Percentiles rank a stretch among this genome's conserved stretches.
Evolutionary conservation across 23 tunicate genomes (phyloP).

Genomic region (Ciona savignyi): DNA sequence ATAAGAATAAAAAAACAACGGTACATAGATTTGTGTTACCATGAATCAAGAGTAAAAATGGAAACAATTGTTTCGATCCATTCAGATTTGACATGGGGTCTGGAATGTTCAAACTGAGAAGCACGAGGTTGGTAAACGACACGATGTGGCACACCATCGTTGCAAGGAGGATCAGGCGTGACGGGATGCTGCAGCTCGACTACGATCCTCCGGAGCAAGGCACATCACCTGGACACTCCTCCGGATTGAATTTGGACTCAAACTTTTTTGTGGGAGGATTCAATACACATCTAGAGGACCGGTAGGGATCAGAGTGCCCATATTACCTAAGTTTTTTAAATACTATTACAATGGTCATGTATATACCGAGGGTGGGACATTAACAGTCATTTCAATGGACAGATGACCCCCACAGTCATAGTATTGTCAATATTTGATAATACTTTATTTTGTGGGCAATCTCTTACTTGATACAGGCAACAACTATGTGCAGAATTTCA

Average conservation of each 20-base stretch:
- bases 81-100: constrained; percentile 62
- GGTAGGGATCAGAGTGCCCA: constrained; percentile 3
- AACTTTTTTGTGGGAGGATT: constrained; percentile 51
- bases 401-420: too few relatives aligned
- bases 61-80: not conserved
- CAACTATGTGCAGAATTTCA: too few relatives aligned
- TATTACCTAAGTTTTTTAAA: not conserved
- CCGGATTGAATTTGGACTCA: constrained; percentile 36
- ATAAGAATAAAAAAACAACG: too few relatives aligned
- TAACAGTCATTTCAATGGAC: too few relatives aligned
- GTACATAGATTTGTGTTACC: too few relatives aligned
- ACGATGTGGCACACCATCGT: constrained; percentile 47
- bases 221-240: constrained; percentile 49
- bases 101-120: constrained; percentile 31
- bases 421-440: too few relatives aligned
- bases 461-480: too few relatives aligned
- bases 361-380: too few relatives aligned
- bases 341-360: too few relatives aligned
- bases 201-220: constrained; percentile 20
- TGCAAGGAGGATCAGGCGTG: constrained; percentile 74
- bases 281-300: constrained; percentile 5
- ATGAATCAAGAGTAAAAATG: too few relatives aligned
- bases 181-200: constrained; percentile 72
- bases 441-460: too few relatives aligned
- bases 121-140: constrained; percentile 31